These are phyloP conservation scores for Chitala chitala DNA, from an alignment of 2,113 vertebrate species.

Conservation along the genomic window DNA sequence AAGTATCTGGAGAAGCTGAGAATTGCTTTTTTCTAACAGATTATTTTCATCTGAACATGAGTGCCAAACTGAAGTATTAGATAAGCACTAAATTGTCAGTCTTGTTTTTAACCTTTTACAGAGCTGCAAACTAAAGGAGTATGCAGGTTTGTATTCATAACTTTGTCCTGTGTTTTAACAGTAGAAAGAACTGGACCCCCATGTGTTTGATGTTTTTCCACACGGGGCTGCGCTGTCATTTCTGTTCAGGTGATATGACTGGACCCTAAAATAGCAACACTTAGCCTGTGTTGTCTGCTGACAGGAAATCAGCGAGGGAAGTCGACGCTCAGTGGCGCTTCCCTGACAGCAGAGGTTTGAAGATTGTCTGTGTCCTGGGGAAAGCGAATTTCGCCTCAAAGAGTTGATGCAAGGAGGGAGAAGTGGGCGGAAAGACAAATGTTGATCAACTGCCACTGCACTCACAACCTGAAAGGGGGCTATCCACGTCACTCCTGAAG, in stretches of 20 bases:
- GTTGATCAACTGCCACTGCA: too few relatives aligned
- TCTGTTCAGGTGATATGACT: constrained; percentile 10
- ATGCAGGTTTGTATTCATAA: constrained; percentile 6
- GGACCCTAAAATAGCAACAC: constrained; percentile 1
- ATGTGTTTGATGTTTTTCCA: background rate
- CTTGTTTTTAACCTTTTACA: background rate
- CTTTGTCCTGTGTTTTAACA: background rate
- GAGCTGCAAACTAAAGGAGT: background rate
- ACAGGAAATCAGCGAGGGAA: background rate
- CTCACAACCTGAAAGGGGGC: too few relatives aligned
- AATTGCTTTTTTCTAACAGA: background rate
- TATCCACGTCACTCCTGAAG: too few relatives aligned
- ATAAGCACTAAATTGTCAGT: background rate
- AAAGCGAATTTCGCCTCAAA: background rate
- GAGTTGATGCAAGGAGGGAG: background rate
- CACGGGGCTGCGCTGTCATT: background rate
- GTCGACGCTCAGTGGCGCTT: background rate
- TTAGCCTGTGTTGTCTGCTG: background rate
- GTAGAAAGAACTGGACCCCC: background rate
- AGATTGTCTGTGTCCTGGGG: background rate
- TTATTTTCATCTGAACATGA: background rate
- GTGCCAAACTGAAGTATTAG: background rate
- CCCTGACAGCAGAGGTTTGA: background rate
- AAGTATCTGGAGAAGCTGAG: background rate
- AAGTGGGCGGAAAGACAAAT: constrained; percentile 8